Evolutionary conservation across 2,113 vertebrate genomes (phyloP).

Genomic region (Saccopteryx bilineata): DNA sequence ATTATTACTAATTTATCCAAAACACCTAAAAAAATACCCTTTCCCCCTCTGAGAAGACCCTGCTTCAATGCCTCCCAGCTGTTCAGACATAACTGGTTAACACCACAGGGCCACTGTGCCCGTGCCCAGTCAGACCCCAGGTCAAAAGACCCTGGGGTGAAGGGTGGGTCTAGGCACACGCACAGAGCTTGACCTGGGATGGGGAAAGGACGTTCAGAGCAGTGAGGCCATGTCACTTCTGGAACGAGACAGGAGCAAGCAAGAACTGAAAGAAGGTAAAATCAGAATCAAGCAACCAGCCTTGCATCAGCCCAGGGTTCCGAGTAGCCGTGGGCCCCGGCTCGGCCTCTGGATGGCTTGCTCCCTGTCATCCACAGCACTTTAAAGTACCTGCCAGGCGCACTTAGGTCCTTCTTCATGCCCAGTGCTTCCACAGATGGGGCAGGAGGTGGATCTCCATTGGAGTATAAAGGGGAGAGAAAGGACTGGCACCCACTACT

Average conservation of each 20-base stretch:
- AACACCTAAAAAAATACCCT: slow-evolving; percentile 69
- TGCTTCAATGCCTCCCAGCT: slow-evolving; percentile 23
- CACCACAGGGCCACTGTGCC: fast-evolving
- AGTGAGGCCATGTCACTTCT: neutral
- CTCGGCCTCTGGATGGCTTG: neutral
- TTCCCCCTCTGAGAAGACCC: slow-evolving; percentile 31
- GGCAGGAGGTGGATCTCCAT: neutral
- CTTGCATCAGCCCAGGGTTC: neutral
- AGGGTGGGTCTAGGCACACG: fast-evolving
- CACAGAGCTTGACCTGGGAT: too few relatives aligned
- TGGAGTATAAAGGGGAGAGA: neutral
- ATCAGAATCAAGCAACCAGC: neutral
- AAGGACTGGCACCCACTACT: neutral
- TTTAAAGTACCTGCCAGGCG: neutral
- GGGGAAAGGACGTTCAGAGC: neutral
- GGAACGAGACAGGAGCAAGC: too few relatives aligned
- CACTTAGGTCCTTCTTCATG: neutral
- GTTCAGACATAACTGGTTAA: neutral
- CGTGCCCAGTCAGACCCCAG: neutral
- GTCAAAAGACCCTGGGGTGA: neutral
- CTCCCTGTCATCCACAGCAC: neutral
- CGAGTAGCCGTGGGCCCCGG: fast-evolving
- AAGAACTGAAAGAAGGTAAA: neutral
- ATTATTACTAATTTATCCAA: slow-evolving; percentile 84
- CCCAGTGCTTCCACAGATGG: neutral